phyloP scores from a whole-genome alignment of 2,888 invertebrate species.

The Tigriopus californicus region DNA sequence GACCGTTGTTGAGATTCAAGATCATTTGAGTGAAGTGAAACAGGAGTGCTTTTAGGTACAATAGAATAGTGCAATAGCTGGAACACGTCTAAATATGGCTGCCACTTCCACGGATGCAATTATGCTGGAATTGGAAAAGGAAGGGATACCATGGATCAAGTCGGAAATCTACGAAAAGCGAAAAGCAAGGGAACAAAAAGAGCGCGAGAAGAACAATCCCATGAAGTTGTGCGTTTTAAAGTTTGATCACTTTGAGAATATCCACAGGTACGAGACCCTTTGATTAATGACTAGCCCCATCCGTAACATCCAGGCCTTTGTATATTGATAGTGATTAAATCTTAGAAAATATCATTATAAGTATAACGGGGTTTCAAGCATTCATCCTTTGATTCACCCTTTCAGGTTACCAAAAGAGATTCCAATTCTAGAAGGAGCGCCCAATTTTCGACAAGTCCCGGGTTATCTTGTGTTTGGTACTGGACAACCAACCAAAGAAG shows the following conservation, averaged over 20 bases:
- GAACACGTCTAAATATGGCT: neutral
- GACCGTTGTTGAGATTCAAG: too few relatives aligned
- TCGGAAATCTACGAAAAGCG: conserved; percentile 5
- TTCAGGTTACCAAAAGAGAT: conserved; percentile 8
- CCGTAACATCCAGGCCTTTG: too few relatives aligned
- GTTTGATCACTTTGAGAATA: conserved; percentile 16
- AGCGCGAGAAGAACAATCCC: conserved; percentile 2
- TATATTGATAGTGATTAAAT: too few relatives aligned
- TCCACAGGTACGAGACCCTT: conserved; percentile 15
- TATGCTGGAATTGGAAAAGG: conserved; percentile 14
- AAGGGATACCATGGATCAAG: conserved; percentile 14
- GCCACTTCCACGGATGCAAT: conserved; percentile 13
- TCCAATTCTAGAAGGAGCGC: conserved; percentile 10
- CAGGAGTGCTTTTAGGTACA: too few relatives aligned
- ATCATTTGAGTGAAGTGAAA: too few relatives aligned
- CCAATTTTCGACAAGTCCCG: conserved; percentile 15
- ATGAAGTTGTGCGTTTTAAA: conserved; percentile 15
- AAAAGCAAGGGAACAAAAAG: neutral
- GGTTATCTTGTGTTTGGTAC: conserved; percentile 15
- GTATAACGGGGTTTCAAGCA: too few relatives aligned
- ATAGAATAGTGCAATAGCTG: too few relatives aligned
- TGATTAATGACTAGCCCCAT: too few relatives aligned
- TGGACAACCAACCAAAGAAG: conserved; percentile 14
- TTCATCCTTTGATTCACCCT: too few relatives aligned
- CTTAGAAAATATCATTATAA: too few relatives aligned